A percentile compares a stretch with the other conserved stretches of the same genome.
Evolutionary conservation across 2,888 invertebrate genomes (phyloP).

Genomic region (Didymodactylos carnosus): DNA sequence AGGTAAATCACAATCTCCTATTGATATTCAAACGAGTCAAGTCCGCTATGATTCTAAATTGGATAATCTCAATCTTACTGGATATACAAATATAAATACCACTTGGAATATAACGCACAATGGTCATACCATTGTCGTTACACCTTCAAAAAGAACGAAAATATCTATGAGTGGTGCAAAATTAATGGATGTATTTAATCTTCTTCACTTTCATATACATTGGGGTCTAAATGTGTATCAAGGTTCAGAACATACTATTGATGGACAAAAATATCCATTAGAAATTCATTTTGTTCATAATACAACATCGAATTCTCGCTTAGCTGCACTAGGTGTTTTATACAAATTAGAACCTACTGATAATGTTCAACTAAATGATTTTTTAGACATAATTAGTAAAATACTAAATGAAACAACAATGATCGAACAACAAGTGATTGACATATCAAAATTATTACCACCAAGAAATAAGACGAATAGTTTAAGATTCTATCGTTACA

Average conservation of each 20-base stretch:
- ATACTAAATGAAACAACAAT: background rate
- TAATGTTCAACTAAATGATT: background rate
- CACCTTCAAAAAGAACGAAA: background rate
- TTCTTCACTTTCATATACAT: constrained; percentile 13
- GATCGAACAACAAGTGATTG: background rate
- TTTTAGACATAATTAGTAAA: background rate
- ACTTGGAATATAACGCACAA: constrained; percentile 11
- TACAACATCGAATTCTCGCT: background rate
- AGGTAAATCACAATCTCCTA: constrained; percentile 12
- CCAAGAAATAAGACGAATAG: background rate
- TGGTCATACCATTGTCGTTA: constrained; percentile 4
- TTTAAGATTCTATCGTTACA: constrained; percentile 6
- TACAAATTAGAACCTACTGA: background rate
- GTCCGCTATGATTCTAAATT: constrained; percentile 3
- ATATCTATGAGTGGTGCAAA: constrained; percentile 4
- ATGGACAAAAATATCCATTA: constrained; percentile 10
- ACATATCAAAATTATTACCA: background rate
- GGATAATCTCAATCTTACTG: background rate
- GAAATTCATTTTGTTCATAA: constrained; percentile 12
- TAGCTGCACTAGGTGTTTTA: constrained; percentile 5
- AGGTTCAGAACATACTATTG: constrained; percentile 8
- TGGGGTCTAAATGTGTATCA: constrained; percentile 13
- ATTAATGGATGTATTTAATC: background rate
- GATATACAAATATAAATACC: background rate
- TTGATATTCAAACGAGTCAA: constrained; percentile 1